Percentiles rank a stretch among this genome's conserved stretches.
These are phyloP conservation scores for Ephestia elutella DNA, from an alignment of 1,140 invertebrate species.

Conservation along the genomic window DNA sequence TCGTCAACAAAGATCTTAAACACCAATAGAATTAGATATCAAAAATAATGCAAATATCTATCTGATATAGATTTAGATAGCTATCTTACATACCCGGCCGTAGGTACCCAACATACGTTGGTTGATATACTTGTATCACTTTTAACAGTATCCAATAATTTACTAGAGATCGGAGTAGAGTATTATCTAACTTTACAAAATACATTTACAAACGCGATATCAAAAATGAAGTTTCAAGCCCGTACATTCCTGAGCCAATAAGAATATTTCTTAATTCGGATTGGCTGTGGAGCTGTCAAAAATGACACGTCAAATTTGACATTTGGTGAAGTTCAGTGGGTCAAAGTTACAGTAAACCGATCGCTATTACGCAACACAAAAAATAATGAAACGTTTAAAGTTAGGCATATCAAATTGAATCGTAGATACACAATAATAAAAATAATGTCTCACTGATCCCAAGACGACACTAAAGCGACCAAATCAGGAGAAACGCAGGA, in stretches of 20 bases:
- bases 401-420: too few relatives aligned
- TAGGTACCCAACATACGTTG: background rate
- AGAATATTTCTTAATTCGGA: background rate
- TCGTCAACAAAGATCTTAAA: conserved; percentile 30
- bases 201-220: background rate
- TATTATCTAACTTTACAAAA: background rate
- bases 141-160: background rate
- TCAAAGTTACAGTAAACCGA: background rate
- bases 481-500: background rate
- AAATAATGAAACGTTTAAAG: too few relatives aligned
- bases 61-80: conserved; percentile 22
- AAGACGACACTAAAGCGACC: conserved; percentile 6
- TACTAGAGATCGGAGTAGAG: background rate
- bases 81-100: conserved; percentile 29
- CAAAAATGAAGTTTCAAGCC: background rate
- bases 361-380: too few relatives aligned
- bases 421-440: too few relatives aligned
- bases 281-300: background rate
- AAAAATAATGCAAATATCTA: conserved; percentile 41
- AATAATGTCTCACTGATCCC: conserved; percentile 41
- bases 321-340: background rate
- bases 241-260: background rate
- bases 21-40: conserved; percentile 42
- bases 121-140: background rate
- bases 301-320: background rate